Evolutionary conservation across 2,113 vertebrate genomes (phyloP).

Genomic region (Mellivora capensis): DNA sequence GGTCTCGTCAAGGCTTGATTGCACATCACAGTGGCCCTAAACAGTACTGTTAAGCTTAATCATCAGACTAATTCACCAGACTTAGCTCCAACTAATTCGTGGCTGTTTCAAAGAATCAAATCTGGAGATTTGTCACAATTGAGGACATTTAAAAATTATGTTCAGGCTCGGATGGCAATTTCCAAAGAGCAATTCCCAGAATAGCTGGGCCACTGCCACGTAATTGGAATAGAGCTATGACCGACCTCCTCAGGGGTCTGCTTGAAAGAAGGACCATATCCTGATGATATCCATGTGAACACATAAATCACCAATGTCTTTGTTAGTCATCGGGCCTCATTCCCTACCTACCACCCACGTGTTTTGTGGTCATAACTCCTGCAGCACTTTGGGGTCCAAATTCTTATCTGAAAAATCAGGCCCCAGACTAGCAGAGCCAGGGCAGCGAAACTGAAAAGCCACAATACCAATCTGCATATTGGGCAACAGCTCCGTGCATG

Average conservation of each 20-base stretch:
- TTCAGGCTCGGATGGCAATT: constrained; percentile 33
- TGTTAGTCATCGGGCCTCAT: background rate
- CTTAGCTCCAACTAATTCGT: constrained; percentile 34
- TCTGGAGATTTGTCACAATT: constrained; percentile 61
- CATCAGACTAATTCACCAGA: background rate
- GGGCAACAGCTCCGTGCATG: background rate
- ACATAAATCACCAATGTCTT: background rate
- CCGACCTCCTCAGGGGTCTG: constrained; percentile 3
- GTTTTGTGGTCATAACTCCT: background rate
- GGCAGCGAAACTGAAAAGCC: background rate
- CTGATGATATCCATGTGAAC: background rate
- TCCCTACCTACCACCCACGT: background rate
- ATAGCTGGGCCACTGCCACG: constrained; percentile 28
- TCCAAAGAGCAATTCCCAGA: constrained; percentile 17
- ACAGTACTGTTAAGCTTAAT: background rate
- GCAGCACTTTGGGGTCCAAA: background rate
- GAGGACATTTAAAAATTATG: constrained; percentile 46
- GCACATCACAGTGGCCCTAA: background rate
- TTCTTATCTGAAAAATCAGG: constrained; percentile 14
- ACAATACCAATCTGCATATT: background rate
- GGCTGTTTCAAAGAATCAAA: constrained; percentile 53
- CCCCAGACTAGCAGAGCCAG: background rate
- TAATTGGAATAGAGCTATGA: constrained; percentile 21
- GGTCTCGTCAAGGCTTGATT: background rate
- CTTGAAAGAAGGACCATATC: background rate